Base-by-base conservation (phyloP, 2,888 invertebrate species). In the Eulithis testata region DNA sequence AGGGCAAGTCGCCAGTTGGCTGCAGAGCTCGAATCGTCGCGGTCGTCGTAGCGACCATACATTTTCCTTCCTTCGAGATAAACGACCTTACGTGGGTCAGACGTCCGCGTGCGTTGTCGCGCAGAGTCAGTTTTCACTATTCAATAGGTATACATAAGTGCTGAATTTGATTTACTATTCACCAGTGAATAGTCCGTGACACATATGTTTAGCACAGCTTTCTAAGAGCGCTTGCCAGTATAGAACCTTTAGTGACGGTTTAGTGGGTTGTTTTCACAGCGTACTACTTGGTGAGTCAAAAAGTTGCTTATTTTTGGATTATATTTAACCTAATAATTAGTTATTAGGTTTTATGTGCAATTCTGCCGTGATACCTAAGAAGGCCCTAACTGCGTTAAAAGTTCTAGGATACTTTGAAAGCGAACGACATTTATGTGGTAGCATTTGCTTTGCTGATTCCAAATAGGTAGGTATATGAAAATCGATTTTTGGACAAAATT, bases 1-100 rank as follows among this genome's bases (percentile, higher is more conserved):
- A 87, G 88, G 91, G 92, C 92, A 91, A 85, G 72, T 74, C 89
- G 92, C 92, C 92, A 92, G 92, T 91, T 91, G 92, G 92, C 91
- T 83, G 78, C 81, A 81, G 81, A 73, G 77, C 85, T 82, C 82
- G 85, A 82, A 75, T 76, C 81, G 83, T 80, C 78, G 80, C 83
- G 78, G 85, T 82, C 83, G 84, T 40, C 40, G 40, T 40, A 73
- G 73, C 61, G 73, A 73, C 64, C 12, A 44, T 51, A 56, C 76
- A 73, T 78, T 82, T 81, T 80, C 76, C 83, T 81, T 80, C 76
- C 83, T 79, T 76, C 71, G 74, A 67, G 63, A 63, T 63, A 76
- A 71, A 73, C 82, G 84, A 84, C 84, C 86, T 84, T 77, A 72
- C 76, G 78, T 76, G 83, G 84, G 83, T 84, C 85, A 83, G 65